Conservation (phyloP, 2,113 vertebrate species). For the Anolis carolinensis region DNA sequence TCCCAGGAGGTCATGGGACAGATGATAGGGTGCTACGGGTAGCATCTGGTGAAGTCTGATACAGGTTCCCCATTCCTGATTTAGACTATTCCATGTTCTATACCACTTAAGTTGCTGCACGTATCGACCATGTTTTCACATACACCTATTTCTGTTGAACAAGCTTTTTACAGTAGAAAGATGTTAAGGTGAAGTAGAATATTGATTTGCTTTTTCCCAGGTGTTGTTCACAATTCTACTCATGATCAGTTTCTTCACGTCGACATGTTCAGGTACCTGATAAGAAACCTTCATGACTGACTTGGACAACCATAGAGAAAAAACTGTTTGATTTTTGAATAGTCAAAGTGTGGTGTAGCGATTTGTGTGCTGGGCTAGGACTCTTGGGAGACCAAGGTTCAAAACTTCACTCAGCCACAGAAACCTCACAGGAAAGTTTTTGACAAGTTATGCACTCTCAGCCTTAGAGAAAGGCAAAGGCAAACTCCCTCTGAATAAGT, state of each 20-base stretch:
- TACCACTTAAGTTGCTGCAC: not conserved
- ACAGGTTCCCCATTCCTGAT: not conserved
- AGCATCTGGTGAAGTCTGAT: too few species aligned
- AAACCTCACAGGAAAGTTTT: too few species aligned
- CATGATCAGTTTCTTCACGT: not conserved
- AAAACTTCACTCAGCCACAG: too few species aligned
- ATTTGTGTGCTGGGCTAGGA: too few species aligned
- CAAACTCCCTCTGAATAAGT: too few species aligned
- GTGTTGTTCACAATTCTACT: not conserved
- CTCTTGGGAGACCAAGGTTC: too few species aligned
- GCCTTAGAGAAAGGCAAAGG: too few species aligned
- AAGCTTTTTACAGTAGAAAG: not conserved
- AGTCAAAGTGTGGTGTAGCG: not conserved
- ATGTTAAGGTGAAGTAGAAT: not conserved
- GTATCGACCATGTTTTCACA: not conserved
- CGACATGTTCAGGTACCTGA: not conserved
- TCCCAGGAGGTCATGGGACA: too few species aligned
- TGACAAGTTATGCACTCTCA: too few species aligned
- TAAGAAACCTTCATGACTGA: not conserved
- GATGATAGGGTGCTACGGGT: too few species aligned
- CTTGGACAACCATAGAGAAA: not conserved
- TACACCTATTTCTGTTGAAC: not conserved
- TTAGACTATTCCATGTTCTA: not conserved
- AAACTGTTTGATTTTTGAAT: not conserved
- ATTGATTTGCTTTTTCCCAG: not conserved